Evolutionary conservation across 2,888 invertebrate species (phyloP), one percentile per base, ranked within the genome.

Genomic region (Oegoconia quadripuncta): DNA sequence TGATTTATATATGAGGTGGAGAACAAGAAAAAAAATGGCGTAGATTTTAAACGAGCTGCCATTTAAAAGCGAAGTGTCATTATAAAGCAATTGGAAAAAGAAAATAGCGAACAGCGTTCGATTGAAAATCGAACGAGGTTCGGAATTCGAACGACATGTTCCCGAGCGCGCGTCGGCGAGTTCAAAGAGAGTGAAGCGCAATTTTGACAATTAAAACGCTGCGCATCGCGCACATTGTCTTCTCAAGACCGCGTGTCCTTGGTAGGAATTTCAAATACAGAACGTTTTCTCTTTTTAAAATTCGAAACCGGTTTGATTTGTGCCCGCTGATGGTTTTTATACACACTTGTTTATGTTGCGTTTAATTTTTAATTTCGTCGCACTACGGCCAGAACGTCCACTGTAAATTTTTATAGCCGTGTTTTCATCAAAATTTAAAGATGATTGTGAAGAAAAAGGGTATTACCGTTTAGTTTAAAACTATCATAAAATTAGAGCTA

Each of bases 141-240:
- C 58, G 66, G 65, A 59, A 63, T 61, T 48, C 50, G 46, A 55
- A 52, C 54, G 53, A 34, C 38, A 29, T 38, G 40, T 40, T 22
- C 27, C 20, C 37, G 47, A 37, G 48, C 44, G 48, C 44, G 40
- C 41, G 45, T 60, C 82, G 81, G 83, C 74, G 50, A 63, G 55
- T 79, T 77, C 83, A 83, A 82, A 59, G 62, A 49, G 55, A 44
- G 52, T 51, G 55, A 49, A 46, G 71, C 64, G 77, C 75, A 78
- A 81, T 84, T 84, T 81, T 75, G 82, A 82, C 84, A 83, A 86
- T 87, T 86, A 86, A 86, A 86, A 76, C 66, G 72, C 79, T 72
- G 66, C 61, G 71, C 74, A 79, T 83, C 65, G 75, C 73, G 60
- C 63, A 65, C 80, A 74, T 79, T 64, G 76, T 61, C 62, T 61